These are phyloP conservation scores for Phacellophora camtschatica DNA, from an alignment of 30 jellyfish, hydroid and myxozoan species.

Conservation along the genomic window DNA sequence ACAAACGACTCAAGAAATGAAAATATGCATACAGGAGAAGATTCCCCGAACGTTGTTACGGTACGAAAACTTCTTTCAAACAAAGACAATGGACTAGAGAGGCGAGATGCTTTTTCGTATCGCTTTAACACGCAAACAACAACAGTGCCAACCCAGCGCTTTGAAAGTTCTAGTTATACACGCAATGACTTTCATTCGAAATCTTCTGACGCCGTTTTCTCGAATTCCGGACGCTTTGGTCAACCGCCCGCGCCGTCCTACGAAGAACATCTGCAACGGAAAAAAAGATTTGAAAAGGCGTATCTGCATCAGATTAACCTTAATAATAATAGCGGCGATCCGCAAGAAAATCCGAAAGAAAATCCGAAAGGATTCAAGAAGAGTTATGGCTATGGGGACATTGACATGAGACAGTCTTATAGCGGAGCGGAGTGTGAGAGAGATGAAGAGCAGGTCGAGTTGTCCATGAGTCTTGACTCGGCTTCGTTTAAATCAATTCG, in stretches of 20 bases:
- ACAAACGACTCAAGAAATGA: background rate
- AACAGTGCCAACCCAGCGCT: too few relatives aligned
- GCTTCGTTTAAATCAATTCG: conserved; percentile 10
- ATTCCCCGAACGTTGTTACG: background rate
- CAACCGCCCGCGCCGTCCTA: conserved; percentile 90
- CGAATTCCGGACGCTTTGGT: conserved; percentile 67
- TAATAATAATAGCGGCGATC: background rate
- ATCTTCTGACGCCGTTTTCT: conserved; percentile 58
- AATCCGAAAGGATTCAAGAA: background rate
- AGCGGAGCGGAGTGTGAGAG: conserved; percentile 15
- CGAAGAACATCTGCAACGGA: conserved; percentile 85
- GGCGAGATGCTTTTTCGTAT: conserved; percentile 19
- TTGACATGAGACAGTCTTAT: conserved; percentile 2
- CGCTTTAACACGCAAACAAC: conserved; percentile 14
- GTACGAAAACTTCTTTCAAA: background rate
- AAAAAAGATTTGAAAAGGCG: conserved; percentile 65
- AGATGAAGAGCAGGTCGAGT: background rate
- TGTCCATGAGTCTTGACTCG: conserved; percentile 45
- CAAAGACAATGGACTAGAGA: too few relatives aligned
- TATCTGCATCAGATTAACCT: conserved; percentile 35
- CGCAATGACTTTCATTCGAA: conserved; percentile 24
- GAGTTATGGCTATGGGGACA: background rate
- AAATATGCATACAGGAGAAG: background rate
- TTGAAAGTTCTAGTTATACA: conserved; percentile 9
- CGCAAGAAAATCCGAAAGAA: background rate